Conservation (phyloP, 2,888 invertebrate genomes). For the Pyrrhia umbra region DNA sequence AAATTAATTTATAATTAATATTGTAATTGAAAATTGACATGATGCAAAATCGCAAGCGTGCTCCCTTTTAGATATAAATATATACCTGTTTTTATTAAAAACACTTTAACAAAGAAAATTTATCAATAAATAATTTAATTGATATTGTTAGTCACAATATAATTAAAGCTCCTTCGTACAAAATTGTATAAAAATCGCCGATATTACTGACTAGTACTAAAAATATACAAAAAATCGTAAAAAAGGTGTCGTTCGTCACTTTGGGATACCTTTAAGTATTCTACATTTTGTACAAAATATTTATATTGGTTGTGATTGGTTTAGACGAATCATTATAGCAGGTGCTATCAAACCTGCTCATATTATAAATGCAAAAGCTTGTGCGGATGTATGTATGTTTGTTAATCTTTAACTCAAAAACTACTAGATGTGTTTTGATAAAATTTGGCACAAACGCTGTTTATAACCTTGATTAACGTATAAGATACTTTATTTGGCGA, state of each 20-base stretch:
- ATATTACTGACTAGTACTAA: constrained; percentile 80
- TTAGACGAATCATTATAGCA: constrained; percentile 23
- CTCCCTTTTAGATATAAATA: neutral
- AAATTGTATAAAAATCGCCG: constrained; percentile 52
- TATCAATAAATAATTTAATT: constrained; percentile 54
- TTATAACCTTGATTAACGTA: too few species aligned
- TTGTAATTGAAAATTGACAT: neutral
- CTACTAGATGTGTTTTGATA: too few species aligned
- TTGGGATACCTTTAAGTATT: constrained; percentile 42
- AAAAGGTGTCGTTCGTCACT: constrained; percentile 57
- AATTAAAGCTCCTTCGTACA: constrained; percentile 62
- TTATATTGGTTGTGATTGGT: constrained; percentile 13
- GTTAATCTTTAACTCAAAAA: too few species aligned
- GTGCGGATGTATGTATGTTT: too few species aligned
- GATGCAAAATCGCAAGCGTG: neutral
- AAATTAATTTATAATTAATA: too few species aligned
- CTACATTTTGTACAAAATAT: constrained; percentile 61
- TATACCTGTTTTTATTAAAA: neutral
- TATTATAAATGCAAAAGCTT: too few species aligned
- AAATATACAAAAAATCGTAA: constrained; percentile 64
- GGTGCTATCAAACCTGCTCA: neutral
- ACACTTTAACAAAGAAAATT: neutral
- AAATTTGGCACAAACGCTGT: too few species aligned
- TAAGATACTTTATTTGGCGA: too few species aligned
- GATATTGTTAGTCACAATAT: constrained; percentile 47